These are phyloP conservation scores for Mnemiopsis leidyi DNA, from an alignment of 37 sponge, comb jelly and placozoan species.

Conservation along the genomic window DNA sequence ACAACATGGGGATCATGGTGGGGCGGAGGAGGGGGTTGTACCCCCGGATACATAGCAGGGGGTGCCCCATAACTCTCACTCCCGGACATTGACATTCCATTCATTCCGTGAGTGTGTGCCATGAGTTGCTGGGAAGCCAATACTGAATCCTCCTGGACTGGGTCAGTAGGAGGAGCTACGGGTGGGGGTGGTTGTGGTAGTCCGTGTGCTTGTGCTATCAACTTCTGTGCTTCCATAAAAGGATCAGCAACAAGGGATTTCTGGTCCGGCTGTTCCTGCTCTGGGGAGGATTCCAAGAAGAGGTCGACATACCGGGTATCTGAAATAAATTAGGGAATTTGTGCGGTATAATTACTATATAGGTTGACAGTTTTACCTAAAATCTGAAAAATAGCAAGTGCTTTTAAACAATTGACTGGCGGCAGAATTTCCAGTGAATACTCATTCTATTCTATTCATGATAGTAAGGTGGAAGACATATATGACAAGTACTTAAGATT, in stretches of 20 bases:
- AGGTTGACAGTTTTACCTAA: no score
- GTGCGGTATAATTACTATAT: no score
- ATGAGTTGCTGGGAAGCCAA: background rate
- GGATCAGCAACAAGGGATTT: background rate
- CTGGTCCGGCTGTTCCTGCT: background rate
- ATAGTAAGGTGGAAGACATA: no score
- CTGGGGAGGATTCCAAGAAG: background rate
- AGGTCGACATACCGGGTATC: conserved; percentile 1
- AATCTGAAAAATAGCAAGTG: no score
- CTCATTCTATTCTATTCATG: no score
- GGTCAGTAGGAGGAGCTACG: background rate
- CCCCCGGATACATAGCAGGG: background rate
- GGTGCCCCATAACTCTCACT: no score
- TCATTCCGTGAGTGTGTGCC: background rate
- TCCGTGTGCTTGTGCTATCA: conserved; percentile 34
- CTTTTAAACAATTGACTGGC: no score
- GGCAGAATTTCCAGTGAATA: no score
- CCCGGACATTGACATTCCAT: no score
- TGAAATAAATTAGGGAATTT: no score
- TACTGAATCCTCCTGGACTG: background rate
- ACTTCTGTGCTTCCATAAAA: background rate
- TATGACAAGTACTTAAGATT: no score
- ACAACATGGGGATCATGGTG: background rate
- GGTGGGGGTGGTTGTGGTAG: background rate
- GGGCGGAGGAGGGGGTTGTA: background rate